Evolutionary conservation across 1,140 invertebrate species (phyloP), one percentile per base, ranked within the genome.

Genomic region (Lucilia cuprina): DNA sequence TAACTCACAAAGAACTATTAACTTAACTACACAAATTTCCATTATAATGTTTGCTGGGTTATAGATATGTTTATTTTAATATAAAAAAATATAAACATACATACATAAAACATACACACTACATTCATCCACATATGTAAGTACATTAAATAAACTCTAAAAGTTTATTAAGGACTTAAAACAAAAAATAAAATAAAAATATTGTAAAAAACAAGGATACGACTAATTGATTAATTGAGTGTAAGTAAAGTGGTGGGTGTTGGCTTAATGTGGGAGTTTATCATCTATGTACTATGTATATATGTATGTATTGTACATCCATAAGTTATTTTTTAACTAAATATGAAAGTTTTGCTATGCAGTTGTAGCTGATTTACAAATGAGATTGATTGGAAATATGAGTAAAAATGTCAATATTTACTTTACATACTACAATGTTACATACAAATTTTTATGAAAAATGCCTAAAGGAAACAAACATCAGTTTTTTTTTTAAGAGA

Each of bases 201-300:
- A 70, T 8, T 21, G 8, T 8, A 21, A 70, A 70, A 19, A 70
- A 19, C 13, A 70, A 70, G 65, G 13, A 60, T 5, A 60, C 19
- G n/a, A 70, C n/a, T 70, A 70, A 70, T 70, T 70, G 65, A 70
- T 70, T 70, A 70, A 70, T 60, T 60, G 55, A 60, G 14, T 60
- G 55, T 60, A 70, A 70, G 65, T 10, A 21, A 70, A 70, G n/a
- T 17, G 55, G 55, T 60, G n/a, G 14, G 55, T 60, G n/a, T 2
- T 60, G 50, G 50, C 5, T 60, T 14, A 13, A 14, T 60, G 55
- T 7, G 14, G 0, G 55, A 14, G n/a, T 7, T n/a, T n/a, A 60
- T 17, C 14, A n/a, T 60, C 14, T 60, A 60, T 2, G 25, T 30
- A 30, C 25, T n/a, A 30, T 30, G 25, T 30, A 30, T 30, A 3